Percentiles rank a stretch among this genome's conserved stretches.
Evolutionary conservation across 2,113 vertebrate genomes (phyloP).

Genomic region (Brachyhypopomus gauderio): DNA sequence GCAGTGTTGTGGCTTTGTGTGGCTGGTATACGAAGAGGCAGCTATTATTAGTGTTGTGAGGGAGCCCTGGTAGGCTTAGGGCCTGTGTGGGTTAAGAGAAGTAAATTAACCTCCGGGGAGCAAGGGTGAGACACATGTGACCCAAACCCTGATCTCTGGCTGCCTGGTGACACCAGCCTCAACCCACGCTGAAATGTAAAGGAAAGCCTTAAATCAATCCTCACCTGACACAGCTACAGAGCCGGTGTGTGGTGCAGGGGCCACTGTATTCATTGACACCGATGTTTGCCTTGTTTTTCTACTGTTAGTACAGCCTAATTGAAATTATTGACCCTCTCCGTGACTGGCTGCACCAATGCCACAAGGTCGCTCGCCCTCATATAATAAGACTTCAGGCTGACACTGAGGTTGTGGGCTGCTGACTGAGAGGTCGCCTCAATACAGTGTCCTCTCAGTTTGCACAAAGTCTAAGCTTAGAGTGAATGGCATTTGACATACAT

Average conservation of each 20-base stretch:
- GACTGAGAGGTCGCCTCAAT: background rate
- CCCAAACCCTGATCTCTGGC: conserved; percentile 56
- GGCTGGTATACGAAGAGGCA: conserved; percentile 55
- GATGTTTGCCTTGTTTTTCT: conserved; percentile 51
- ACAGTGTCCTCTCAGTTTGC: background rate
- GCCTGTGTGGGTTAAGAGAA: conserved; percentile 69
- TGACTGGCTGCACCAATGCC: conserved; percentile 29
- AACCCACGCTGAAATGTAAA: conserved; percentile 30
- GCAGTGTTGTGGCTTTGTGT: conserved; percentile 59
- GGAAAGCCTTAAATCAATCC: conserved; percentile 31
- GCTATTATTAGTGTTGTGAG: conserved; percentile 60
- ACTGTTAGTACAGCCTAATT: conserved; percentile 48
- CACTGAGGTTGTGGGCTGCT: conserved; percentile 20
- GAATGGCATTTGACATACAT: conserved; percentile 18
- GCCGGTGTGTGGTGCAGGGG: conserved; percentile 18
- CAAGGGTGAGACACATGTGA: conserved; percentile 56
- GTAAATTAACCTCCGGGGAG: conserved; percentile 76
- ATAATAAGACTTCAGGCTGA: conserved; percentile 36
- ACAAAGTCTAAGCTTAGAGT: conserved; percentile 15
- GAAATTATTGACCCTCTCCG: conserved; percentile 50
- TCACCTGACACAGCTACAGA: conserved; percentile 15
- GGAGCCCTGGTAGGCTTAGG: conserved; percentile 40
- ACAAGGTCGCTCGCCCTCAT: conserved; percentile 46
- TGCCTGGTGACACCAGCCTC: conserved; percentile 29
- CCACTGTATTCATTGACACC: conserved; percentile 41